These are phyloP conservation scores for Sebastes diploproa DNA, from an alignment of 2,797 vertebrate species.

Conservation along the genomic window DNA sequence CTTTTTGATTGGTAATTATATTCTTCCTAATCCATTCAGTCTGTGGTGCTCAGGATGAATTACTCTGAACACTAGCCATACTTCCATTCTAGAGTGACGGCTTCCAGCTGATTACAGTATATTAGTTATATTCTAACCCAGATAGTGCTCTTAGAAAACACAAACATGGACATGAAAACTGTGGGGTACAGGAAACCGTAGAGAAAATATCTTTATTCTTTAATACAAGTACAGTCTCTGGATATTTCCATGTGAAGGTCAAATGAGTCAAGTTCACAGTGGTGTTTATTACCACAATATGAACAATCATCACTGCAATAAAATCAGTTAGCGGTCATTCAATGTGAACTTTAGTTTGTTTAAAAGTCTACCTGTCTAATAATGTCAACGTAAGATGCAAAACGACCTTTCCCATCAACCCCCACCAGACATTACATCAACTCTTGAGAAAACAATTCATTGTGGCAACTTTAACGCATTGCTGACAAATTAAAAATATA, in stretches of 20 bases:
- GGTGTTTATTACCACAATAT: neutral
- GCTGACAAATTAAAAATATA: neutral
- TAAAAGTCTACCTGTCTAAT: neutral
- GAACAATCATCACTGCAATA: neutral
- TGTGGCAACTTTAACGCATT: neutral
- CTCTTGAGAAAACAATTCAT: neutral
- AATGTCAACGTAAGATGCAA: neutral
- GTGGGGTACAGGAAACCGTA: neutral
- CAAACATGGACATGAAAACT: neutral
- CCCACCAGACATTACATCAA: neutral
- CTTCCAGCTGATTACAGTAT: neutral
- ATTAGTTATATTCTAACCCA: neutral
- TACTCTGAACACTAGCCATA: no score
- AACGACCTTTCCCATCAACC: neutral
- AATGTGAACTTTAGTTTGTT: neutral
- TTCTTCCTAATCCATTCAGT: neutral
- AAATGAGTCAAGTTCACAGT: neutral
- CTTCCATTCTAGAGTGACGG: neutral
- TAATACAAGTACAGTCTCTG: neutral
- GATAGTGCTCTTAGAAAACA: neutral
- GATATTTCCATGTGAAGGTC: neutral
- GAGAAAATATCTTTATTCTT: conserved; percentile 16
- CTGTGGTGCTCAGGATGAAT: neutral
- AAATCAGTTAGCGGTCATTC: conserved; percentile 6
- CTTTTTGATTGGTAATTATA: neutral